These are phyloP conservation scores for Armadillidium nasatum DNA, from an alignment of 1,140 invertebrate species.

Conservation along the genomic window DNA sequence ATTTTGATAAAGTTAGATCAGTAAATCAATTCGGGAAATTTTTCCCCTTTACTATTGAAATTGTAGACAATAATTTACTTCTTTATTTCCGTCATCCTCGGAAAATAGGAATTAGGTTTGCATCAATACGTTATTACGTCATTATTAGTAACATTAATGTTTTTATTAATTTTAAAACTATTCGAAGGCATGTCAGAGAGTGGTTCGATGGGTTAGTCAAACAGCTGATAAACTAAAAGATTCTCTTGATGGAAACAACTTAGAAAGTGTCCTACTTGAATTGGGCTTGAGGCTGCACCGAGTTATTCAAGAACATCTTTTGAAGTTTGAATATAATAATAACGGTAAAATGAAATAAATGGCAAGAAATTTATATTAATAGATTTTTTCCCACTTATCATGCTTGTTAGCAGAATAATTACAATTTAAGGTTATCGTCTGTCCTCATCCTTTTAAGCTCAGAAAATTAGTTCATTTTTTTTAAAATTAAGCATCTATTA, in stretches of 20 bases:
- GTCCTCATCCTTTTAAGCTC: neutral
- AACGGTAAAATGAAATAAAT: constrained; percentile 59
- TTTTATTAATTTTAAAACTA: too few species aligned
- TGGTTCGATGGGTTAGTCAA: constrained; percentile 75
- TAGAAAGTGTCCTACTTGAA: constrained; percentile 78
- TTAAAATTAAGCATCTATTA: too few species aligned
- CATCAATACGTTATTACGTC: too few species aligned
- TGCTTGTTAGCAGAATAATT: too few species aligned
- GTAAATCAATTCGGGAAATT: too few species aligned
- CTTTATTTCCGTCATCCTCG: too few species aligned
- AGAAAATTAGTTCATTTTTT: neutral
- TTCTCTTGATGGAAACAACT: constrained; percentile 89
- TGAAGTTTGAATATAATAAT: constrained; percentile 92
- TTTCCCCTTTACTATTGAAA: too few species aligned
- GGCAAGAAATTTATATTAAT: constrained; percentile 10
- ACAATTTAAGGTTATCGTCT: neutral
- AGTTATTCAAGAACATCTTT: constrained; percentile 91
- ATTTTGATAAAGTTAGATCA: too few species aligned
- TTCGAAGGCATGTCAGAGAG: constrained; percentile 85
- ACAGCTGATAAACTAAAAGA: constrained; percentile 73
- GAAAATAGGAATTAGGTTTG: too few species aligned
- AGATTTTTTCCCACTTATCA: neutral
- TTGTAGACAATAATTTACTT: too few species aligned
- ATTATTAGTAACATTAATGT: too few species aligned
- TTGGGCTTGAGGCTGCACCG: constrained; percentile 85